Base-by-base conservation (phyloP, 2,113 vertebrate species). In the Oreochromis spilurus region DNA sequence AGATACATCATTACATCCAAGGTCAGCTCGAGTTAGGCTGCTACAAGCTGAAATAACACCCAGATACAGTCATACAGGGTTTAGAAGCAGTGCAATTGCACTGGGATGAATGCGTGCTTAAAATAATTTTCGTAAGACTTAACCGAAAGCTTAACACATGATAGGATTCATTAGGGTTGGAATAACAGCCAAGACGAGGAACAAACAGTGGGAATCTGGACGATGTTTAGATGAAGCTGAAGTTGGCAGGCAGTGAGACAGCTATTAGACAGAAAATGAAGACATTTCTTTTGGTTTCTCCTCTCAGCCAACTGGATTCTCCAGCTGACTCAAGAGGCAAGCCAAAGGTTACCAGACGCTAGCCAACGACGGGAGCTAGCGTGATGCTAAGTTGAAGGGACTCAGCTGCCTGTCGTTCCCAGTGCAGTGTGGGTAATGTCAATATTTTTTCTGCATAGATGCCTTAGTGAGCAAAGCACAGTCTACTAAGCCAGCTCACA, bases 311-410 rank as follows among this genome's bases (percentile, higher is more conserved):
- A 31, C 79, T 88, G 81, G 88, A 86, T 31, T 91, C 81, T 88
- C 79, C 87, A 87, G 65, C 88, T 87, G 85, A 87, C 19, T 67
- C n/a, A 4, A 57, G 50, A 84, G 92, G 85, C 85, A 93, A 91
- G 94, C 94, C 94, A 96, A 84, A 88, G 94, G 90, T 93, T 84
- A 94, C 48, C 65, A 88, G 90, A 93, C 92, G 88, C 93, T 87
- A 75, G 21, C 38, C 43, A 65, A 48, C 7, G 79, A 79, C 2
- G 77, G 79, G 81, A 38, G 78, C 45, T 77, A 77, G 72, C 10
- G 4, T 77, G 72, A 77, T 52, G 72, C 75, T 84, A 58, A 40
- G 34, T 7, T 54, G 11, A 70, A 70, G 26, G 36, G 34, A 48
- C 26, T 55, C 34, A 1, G 40, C 36, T 40, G 31, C 16, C n/a